phyloP scores from a whole-genome alignment of 1,140 invertebrate species.

The Octopus sinensis region DNA sequence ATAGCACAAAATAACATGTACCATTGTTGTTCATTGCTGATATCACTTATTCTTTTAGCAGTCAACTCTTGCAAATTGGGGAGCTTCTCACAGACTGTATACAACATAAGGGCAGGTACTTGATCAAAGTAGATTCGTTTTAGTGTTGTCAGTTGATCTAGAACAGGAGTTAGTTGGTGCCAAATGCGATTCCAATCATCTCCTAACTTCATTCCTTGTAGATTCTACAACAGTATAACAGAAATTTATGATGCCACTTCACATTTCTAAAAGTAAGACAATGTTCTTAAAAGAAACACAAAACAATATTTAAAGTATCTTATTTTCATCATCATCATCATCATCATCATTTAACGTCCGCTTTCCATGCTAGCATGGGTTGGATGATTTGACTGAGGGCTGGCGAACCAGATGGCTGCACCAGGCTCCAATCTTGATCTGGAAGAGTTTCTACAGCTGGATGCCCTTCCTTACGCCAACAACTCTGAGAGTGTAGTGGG shows the following conservation, averaged over 20 bases:
- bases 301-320: not conserved
- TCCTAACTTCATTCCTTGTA: slow-evolving; percentile 29
- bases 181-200: slow-evolving; percentile 34
- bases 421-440: too few relatives aligned
- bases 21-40: slow-evolving; percentile 33
- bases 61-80: slow-evolving; percentile 32
- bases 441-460: too few relatives aligned
- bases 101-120: slow-evolving; percentile 38
- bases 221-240: slow-evolving; percentile 24
- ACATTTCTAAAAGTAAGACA: not conserved
- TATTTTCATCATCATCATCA: not conserved
- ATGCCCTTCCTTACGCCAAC: too few relatives aligned
- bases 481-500: too few relatives aligned
- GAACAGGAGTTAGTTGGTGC: slow-evolving; percentile 33
- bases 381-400: too few relatives aligned
- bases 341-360: too few relatives aligned
- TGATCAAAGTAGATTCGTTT: slow-evolving; percentile 36
- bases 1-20: slow-evolving; percentile 8
- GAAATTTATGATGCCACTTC: not conserved
- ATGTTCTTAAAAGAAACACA: not conserved
- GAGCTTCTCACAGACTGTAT: slow-evolving; percentile 34
- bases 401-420: too few relatives aligned
- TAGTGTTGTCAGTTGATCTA: slow-evolving; percentile 29
- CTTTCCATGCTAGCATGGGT: too few relatives aligned
- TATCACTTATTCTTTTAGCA: slow-evolving; percentile 38